A percentile compares a stretch with the other conserved stretches of the same genome.
phyloP scores from a whole-genome alignment of 2,797 vertebrate species.

The Lepus oiostolus region DNA sequence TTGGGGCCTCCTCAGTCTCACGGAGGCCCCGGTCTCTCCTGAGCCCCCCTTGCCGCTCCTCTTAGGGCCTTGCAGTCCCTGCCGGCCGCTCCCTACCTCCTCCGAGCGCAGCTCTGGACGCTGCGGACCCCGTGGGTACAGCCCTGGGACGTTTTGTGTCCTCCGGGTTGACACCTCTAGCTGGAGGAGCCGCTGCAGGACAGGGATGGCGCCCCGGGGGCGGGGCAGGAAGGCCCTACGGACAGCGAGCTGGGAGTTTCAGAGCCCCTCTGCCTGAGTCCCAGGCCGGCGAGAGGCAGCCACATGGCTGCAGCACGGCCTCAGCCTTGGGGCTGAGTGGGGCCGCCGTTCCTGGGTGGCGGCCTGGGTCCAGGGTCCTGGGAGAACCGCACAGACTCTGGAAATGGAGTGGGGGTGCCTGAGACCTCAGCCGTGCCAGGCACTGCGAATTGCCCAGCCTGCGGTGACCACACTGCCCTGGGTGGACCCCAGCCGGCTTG shows the following conservation, averaged over 20 bases:
- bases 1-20: not conserved
- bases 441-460: not conserved
- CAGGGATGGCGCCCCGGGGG: not conserved
- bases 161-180: not conserved
- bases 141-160: not conserved
- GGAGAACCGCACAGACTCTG: not conserved
- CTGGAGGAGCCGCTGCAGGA: not conserved
- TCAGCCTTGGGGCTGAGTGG: not conserved
- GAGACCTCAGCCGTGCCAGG: not conserved
- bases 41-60: not conserved
- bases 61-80: too few species aligned
- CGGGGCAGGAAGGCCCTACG: accelerated
- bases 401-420: not conserved
- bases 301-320: not conserved
- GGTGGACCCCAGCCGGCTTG: not conserved
- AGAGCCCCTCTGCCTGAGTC: not conserved
- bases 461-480: not conserved
- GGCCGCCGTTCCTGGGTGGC: not conserved
- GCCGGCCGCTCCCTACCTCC: not conserved
- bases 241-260: accelerated
- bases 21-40: accelerated
- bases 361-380: not conserved
- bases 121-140: too few species aligned
- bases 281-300: accelerated
- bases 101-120: not conserved